Percentiles rank a stretch among this genome's conserved stretches.
phyloP scores from a whole-genome alignment of 2,113 vertebrate species.

The Lagenorhynchus albirostris region DNA sequence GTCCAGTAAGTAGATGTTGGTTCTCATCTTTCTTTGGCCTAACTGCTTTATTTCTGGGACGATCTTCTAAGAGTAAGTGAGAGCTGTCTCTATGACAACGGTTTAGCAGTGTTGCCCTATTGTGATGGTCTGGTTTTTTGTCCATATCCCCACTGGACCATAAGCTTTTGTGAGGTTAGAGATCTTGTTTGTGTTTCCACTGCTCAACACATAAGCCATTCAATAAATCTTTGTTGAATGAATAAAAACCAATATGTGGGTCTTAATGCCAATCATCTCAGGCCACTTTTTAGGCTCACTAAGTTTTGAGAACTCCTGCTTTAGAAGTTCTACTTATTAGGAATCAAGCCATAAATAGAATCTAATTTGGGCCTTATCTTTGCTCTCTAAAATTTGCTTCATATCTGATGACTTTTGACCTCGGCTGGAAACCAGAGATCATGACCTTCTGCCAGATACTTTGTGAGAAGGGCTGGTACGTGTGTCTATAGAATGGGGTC shows the following conservation, averaged over 20 bases:
- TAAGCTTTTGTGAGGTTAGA: not conserved
- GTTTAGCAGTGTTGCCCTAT: not conserved
- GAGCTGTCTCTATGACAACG: not conserved
- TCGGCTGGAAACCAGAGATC: not conserved
- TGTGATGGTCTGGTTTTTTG: not conserved
- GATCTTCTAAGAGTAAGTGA: not conserved
- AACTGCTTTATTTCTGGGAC: not conserved
- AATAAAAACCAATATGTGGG: not conserved
- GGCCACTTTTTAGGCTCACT: not conserved
- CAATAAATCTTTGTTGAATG: not conserved
- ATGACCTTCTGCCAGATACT: not conserved
- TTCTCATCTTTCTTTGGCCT: not conserved
- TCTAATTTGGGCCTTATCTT: not conserved
- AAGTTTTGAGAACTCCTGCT: not conserved
- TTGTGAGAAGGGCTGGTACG: not conserved
- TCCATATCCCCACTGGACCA: not conserved
- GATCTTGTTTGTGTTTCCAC: not conserved
- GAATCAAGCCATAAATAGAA: not conserved
- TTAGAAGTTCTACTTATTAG: not conserved
- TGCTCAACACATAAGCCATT: not conserved
- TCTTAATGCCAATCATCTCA: not conserved
- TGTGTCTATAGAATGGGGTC: not conserved
- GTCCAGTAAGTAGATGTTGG: not conserved
- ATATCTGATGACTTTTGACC: not conserved
- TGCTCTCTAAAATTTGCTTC: conserved; percentile 31